phyloP scores from a whole-genome alignment of 2,797 vertebrate genomes.

The Enteromius thamalakanensis region DNA sequence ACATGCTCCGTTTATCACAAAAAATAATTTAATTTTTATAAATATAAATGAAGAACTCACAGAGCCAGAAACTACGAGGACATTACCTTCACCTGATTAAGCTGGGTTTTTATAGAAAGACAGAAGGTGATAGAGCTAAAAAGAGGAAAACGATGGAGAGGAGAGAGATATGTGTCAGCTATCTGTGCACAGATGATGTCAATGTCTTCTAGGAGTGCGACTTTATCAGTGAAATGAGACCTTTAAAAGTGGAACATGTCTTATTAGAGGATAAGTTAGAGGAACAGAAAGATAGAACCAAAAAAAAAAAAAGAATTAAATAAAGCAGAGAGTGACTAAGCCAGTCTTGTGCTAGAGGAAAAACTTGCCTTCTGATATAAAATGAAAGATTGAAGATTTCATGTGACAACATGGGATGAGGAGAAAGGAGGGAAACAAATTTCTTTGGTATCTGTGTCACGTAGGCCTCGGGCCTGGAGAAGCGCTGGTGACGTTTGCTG shows the following conservation, averaged over 20 bases:
- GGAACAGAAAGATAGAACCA: slow-evolving; percentile 2
- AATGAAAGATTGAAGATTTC: slow-evolving; percentile 64
- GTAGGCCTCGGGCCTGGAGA: slow-evolving; percentile 58
- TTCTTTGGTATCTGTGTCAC: slow-evolving; percentile 72
- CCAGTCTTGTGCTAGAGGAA: slow-evolving; percentile 35
- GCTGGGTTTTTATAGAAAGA: neutral
- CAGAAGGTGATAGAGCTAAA: slow-evolving; percentile 4
- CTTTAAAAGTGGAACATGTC: slow-evolving; percentile 46
- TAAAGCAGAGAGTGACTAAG: slow-evolving; percentile 29
- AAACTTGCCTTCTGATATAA: slow-evolving; percentile 27
- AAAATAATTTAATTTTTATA: neutral
- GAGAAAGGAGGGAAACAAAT: slow-evolving; percentile 74
- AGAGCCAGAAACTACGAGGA: neutral
- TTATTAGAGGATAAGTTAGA: slow-evolving; percentile 38
- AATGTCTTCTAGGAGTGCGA: slow-evolving; percentile 19
- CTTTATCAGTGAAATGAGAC: slow-evolving; percentile 41
- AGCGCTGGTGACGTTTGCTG: neutral
- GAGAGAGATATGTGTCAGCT: slow-evolving; percentile 29
- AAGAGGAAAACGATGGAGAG: neutral
- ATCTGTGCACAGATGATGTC: slow-evolving; percentile 34
- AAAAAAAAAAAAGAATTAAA: neutral
- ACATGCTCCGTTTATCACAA: slow-evolving; percentile 3
- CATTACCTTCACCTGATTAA: slow-evolving; percentile 24
- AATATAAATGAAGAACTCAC: slow-evolving; percentile 2
- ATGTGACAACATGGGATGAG: slow-evolving; percentile 71